phyloP scores from a whole-genome alignment of 2,113 vertebrate species.

The Paracyprichromis sp. region DNA sequence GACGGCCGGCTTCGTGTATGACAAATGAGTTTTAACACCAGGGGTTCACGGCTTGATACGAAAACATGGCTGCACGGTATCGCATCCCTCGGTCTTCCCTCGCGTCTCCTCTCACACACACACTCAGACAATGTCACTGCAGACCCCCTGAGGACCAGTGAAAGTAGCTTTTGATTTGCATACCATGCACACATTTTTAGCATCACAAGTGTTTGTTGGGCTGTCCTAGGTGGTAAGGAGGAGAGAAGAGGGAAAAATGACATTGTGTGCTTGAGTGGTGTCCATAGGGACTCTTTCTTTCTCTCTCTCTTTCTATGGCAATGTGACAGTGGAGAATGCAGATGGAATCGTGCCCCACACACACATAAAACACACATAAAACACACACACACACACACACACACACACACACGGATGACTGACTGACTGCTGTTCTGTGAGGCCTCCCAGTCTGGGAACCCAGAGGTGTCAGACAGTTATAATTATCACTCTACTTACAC shows the following conservation, averaged over 20 bases:
- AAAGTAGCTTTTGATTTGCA: conserved; percentile 28
- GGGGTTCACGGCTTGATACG: conserved; percentile 20
- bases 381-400: not conserved
- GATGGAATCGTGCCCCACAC: conserved; percentile 3
- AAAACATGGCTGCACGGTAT: conserved; percentile 15
- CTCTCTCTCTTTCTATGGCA: conserved; percentile 10
- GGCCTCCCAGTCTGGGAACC: conserved; percentile 54
- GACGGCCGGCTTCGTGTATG: conserved; percentile 11
- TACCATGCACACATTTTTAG: conserved; percentile 18
- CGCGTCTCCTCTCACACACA: not conserved
- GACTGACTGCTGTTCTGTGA: conserved; percentile 50
- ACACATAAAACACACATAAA: not conserved
- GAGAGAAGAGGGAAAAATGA: not conserved
- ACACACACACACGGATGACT: not conserved
- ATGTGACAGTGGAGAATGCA: conserved; percentile 32
- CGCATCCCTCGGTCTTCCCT: not conserved
- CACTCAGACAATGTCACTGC: not conserved
- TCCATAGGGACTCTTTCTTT: conserved; percentile 17
- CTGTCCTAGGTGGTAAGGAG: conserved; percentile 6
- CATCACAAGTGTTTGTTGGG: conserved; percentile 23
- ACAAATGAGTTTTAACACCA: conserved; percentile 41
- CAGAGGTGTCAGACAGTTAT: conserved; percentile 64
- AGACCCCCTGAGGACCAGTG: not conserved
- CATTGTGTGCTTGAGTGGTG: conserved; percentile 9
- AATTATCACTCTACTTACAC: conserved; percentile 55